Evolutionary conservation across 1,140 invertebrate species (phyloP).

Genomic region (Drosophila bipectinata): DNA sequence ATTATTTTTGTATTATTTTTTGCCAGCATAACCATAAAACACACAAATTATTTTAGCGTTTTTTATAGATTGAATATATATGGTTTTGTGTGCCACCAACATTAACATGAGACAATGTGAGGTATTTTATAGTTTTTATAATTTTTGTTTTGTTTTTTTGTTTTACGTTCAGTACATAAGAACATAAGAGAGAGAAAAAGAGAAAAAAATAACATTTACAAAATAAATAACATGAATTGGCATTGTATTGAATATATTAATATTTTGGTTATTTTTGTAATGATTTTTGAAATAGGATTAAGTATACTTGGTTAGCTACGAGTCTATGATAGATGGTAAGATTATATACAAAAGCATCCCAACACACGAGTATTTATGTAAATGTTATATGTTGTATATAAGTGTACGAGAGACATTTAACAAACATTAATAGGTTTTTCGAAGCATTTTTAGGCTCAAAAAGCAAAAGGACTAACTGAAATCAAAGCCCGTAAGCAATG

Average conservation of each 20-base stretch:
- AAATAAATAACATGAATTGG: constrained; percentile 75
- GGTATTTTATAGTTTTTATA: constrained; percentile 47
- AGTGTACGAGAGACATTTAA: constrained; percentile 1
- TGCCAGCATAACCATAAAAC: constrained; percentile 45
- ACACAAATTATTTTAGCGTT: constrained; percentile 50
- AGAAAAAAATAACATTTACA: constrained; percentile 83
- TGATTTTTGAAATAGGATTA: constrained; percentile 12
- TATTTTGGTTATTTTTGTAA: constrained; percentile 17
- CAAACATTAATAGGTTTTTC: not conserved
- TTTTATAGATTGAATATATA: constrained; percentile 46
- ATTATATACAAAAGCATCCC: constrained; percentile 37
- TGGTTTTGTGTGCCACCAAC: constrained; percentile 82
- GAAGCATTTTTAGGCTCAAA: not conserved
- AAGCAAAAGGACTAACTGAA: not conserved
- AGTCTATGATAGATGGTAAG: constrained; percentile 6
- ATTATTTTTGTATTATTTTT: constrained; percentile 40
- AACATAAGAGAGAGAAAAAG: constrained; percentile 82
- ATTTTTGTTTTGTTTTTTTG: constrained; percentile 51
- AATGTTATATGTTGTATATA: constrained; percentile 1
- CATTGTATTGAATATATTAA: constrained; percentile 39
- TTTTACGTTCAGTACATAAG: constrained; percentile 67
- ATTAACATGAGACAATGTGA: constrained; percentile 73
- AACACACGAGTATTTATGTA: constrained; percentile 12
- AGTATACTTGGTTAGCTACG: constrained; percentile 9
- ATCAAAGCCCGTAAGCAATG: constrained; percentile 1